Percentiles rank a stretch among this genome's conserved stretches.
These are phyloP conservation scores for Xylota sylvarum DNA, from an alignment of 2,888 invertebrate species.

Conservation along the genomic window DNA sequence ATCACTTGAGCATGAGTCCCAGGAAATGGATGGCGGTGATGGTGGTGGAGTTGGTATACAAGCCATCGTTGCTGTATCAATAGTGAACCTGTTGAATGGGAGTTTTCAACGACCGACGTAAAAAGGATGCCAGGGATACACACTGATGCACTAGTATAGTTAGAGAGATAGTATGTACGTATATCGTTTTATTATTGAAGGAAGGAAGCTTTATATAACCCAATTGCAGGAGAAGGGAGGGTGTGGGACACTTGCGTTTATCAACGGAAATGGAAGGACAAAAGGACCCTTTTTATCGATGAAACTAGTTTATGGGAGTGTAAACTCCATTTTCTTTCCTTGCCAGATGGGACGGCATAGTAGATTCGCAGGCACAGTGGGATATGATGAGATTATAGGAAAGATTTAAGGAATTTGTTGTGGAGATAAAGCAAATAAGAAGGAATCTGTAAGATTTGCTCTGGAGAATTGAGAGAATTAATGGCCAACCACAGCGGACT, in stretches of 20 bases:
- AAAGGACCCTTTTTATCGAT: slow-evolving; percentile 69
- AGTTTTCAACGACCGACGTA: slow-evolving; percentile 60
- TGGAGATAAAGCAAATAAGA: slow-evolving; percentile 30
- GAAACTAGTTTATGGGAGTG: slow-evolving; percentile 57
- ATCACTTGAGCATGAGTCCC: slow-evolving; percentile 65
- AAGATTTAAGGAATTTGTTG: slow-evolving; percentile 70
- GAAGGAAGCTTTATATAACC: slow-evolving; percentile 72
- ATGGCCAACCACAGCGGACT: slow-evolving; percentile 38
- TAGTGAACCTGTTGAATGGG: slow-evolving; percentile 71
- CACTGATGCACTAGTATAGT: not conserved
- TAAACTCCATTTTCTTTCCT: slow-evolving; percentile 38
- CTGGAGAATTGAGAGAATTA: slow-evolving; percentile 42
- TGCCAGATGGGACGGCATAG: slow-evolving; percentile 1
- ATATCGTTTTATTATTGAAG: slow-evolving; percentile 59
- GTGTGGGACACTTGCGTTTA: slow-evolving; percentile 63
- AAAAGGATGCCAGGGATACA: slow-evolving; percentile 28
- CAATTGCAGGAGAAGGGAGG: slow-evolving; percentile 46
- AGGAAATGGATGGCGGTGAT: slow-evolving; percentile 25
- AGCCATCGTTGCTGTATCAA: slow-evolving; percentile 62
- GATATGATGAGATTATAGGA: slow-evolving; percentile 61
- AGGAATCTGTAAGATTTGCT: slow-evolving; percentile 50
- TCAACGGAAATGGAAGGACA: slow-evolving; percentile 71
- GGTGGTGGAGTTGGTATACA: not conserved
- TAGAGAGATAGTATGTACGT: slow-evolving; percentile 21
- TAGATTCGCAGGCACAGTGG: slow-evolving; percentile 44